A percentile compares a stretch with the other conserved stretches of the same genome.
phyloP scores from a whole-genome alignment of 2,888 invertebrate species.

The Troglohyphantes excavatus region DNA sequence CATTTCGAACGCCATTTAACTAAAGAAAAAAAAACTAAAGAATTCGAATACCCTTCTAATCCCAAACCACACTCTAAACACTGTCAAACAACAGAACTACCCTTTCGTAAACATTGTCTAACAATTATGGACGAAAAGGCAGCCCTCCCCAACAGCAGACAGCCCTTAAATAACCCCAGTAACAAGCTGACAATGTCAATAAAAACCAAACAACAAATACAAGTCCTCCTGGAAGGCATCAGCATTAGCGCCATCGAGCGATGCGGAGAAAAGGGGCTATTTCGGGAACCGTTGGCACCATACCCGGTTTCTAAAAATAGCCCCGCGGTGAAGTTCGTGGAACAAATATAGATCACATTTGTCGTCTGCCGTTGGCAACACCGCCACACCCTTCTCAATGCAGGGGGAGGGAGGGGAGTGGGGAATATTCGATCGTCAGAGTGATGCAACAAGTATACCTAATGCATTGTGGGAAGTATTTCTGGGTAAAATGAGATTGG shows the following conservation, averaged over 20 bases:
- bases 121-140: not conserved
- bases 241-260: not conserved
- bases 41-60: too few relatives aligned
- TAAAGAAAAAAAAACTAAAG: too few relatives aligned
- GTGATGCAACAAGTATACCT: slow-evolving; percentile 46
- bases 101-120: not conserved
- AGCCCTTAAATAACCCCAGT: slow-evolving; percentile 12
- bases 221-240: not conserved
- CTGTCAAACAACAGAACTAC: too few relatives aligned
- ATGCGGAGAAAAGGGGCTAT: slow-evolving; percentile 21
- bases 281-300: slow-evolving; percentile 35
- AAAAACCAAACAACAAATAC: slow-evolving; percentile 23
- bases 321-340: slow-evolving; percentile 19
- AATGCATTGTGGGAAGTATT: not conserved
- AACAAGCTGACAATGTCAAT: slow-evolving; percentile 55
- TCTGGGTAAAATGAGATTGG: too few relatives aligned
- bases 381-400: slow-evolving; percentile 31
- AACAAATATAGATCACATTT: slow-evolving; percentile 51
- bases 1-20: too few relatives aligned
- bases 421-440: slow-evolving; percentile 30
- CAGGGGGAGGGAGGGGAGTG: not conserved
- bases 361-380: slow-evolving; percentile 4
- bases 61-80: too few relatives aligned
- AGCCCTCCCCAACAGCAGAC: not conserved
- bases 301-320: slow-evolving; percentile 52